These are phyloP conservation scores for Furcifer pardalis DNA, from an alignment of 2,797 vertebrate species.

Conservation along the genomic window DNA sequence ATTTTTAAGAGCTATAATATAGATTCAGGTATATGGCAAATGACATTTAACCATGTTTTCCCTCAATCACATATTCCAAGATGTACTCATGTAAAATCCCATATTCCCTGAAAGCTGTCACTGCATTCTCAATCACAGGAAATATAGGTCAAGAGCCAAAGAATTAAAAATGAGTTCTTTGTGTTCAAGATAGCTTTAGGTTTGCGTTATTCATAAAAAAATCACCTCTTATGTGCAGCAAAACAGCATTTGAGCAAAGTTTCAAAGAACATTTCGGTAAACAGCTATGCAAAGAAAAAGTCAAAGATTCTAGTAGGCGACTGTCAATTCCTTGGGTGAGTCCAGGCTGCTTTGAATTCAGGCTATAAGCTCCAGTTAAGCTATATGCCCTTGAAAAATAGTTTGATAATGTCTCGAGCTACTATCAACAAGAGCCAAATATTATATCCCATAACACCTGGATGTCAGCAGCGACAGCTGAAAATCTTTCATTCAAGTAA, in stretches of 20 bases:
- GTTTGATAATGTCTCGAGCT: background rate
- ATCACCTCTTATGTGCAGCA: background rate
- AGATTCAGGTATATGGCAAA: conserved; percentile 16
- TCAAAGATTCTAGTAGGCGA: background rate
- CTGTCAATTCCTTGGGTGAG: background rate
- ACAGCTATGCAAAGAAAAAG: background rate
- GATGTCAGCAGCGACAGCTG: conserved; percentile 5
- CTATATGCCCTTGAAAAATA: conserved; percentile 14
- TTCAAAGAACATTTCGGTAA: conserved; percentile 1
- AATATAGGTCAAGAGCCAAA: background rate
- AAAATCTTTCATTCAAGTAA: conserved; percentile 5
- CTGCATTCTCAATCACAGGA: background rate
- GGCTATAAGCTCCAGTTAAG: background rate
- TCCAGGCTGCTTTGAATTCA: conserved; percentile 10
- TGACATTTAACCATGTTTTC: background rate
- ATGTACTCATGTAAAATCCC: background rate
- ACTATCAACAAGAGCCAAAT: background rate
- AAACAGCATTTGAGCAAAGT: background rate
- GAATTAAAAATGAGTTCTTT: background rate
- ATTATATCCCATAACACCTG: background rate
- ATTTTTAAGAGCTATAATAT: conserved; percentile 28
- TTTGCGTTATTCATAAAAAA: background rate
- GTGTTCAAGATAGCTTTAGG: background rate
- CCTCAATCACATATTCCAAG: background rate
- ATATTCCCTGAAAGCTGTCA: background rate